phyloP scores from a whole-genome alignment of 2,888 invertebrate genomes.

The Stenodera caucasica region DNA sequence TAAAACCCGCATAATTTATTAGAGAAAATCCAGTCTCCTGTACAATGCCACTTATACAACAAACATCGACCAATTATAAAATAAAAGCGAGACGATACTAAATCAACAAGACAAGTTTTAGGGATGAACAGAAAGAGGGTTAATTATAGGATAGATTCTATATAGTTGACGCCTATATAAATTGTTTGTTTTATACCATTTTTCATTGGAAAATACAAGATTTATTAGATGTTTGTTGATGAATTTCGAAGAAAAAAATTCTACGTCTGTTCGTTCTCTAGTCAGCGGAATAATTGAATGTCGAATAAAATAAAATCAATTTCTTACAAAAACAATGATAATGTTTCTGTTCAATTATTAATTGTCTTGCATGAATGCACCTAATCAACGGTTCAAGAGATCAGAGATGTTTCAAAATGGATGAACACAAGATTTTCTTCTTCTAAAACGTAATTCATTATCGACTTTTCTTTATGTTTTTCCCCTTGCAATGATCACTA shows the following conservation, averaged over 20 bases:
- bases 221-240: not conserved
- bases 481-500: not conserved
- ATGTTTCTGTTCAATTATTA: slow-evolving; percentile 1
- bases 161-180: slow-evolving; percentile 27
- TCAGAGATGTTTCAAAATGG: slow-evolving; percentile 1
- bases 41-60: slow-evolving; percentile 31
- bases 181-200: no score
- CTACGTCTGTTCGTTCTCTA: no score
- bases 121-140: slow-evolving; percentile 28
- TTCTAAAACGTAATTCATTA: not conserved
- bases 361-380: slow-evolving; percentile 1
- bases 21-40: slow-evolving; percentile 31
- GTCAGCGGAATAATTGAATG: no score
- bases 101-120: slow-evolving; percentile 33
- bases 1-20: slow-evolving; percentile 41
- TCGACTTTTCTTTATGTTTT: not conserved
- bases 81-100: slow-evolving; percentile 34
- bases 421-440: not conserved
- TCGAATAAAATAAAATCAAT: no score
- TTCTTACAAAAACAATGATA: no score
- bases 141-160: slow-evolving; percentile 27
- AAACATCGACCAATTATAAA: slow-evolving; percentile 36
- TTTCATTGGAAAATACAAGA: no score
- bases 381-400: not conserved
- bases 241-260: no score